Percentiles rank a stretch among this genome's conserved stretches.
These are phyloP conservation scores for Varanus komodoensis DNA, from an alignment of 2,113 vertebrate species.

Conservation along the genomic window DNA sequence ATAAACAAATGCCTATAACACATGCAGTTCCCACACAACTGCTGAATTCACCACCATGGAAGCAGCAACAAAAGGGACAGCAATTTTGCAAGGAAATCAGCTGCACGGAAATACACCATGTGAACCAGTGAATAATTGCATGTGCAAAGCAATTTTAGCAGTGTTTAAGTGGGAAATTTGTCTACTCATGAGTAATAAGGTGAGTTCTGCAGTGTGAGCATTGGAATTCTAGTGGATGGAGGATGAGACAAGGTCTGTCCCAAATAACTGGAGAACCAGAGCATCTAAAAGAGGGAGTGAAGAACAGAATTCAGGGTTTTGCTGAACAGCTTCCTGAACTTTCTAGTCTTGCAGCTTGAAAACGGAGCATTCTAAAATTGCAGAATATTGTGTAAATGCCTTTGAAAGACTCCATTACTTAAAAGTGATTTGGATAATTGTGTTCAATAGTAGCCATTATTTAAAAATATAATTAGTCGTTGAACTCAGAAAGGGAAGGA, in stretches of 20 bases:
- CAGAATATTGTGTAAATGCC: slow-evolving; percentile 81
- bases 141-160: too few relatives aligned
- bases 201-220: neutral
- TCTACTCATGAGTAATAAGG: neutral
- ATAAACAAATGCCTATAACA: neutral
- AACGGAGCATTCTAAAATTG: slow-evolving; percentile 83
- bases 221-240: slow-evolving; percentile 4
- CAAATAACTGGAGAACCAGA: slow-evolving; percentile 6
- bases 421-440: slow-evolving; percentile 93
- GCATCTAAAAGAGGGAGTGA: slow-evolving; percentile 7
- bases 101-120: too few relatives aligned
- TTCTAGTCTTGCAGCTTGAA: slow-evolving; percentile 71
- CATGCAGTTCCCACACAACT: too few relatives aligned
- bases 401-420: slow-evolving; percentile 95
- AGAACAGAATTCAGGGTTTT: slow-evolving; percentile 22
- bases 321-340: slow-evolving; percentile 69
- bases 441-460: slow-evolving; percentile 94
- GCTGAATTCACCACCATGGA: too few relatives aligned
- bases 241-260: slow-evolving; percentile 32
- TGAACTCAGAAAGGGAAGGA: slow-evolving; percentile 91
- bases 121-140: too few relatives aligned
- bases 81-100: too few relatives aligned
- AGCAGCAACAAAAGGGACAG: too few relatives aligned
- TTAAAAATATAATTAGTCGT: slow-evolving; percentile 97
- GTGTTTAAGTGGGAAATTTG: too few relatives aligned